Conservation (phyloP, 2,113 vertebrate genomes). For the Syngnathus typhle region DNA sequence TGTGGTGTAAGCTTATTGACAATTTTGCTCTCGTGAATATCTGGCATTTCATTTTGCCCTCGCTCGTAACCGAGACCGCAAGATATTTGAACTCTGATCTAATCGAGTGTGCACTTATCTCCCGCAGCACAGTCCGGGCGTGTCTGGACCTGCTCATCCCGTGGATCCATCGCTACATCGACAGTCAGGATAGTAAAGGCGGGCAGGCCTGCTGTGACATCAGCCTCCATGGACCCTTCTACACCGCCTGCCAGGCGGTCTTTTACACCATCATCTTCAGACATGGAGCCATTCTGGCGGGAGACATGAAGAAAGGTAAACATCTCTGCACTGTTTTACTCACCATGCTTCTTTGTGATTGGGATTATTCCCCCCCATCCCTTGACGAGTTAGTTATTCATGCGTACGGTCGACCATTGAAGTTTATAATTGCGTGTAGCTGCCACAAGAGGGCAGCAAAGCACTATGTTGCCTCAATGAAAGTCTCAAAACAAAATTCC, state of each 20-base stretch:
- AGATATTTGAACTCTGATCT: neutral
- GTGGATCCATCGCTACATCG: conserved; percentile 89
- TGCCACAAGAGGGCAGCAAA: no score
- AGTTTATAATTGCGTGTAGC: no score
- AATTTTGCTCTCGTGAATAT: neutral
- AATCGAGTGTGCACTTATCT: neutral
- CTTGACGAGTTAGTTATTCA: no score
- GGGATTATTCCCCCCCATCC: no score
- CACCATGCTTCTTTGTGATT: no score
- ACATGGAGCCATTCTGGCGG: conserved; percentile 81
- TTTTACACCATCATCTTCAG: conserved; percentile 90
- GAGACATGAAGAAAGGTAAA: conserved; percentile 84
- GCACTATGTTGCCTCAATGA: no score
- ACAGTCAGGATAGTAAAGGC: conserved; percentile 79
- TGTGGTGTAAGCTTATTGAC: conserved; percentile 74
- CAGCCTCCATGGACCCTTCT: conserved; percentile 87
- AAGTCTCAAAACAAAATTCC: no score
- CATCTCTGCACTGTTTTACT: neutral
- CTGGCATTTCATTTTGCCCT: no score
- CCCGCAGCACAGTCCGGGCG: conserved; percentile 82
- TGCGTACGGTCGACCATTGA: no score
- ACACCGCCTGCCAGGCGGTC: conserved; percentile 84
- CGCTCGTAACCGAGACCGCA: no score
- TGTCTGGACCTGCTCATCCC: conserved; percentile 87
- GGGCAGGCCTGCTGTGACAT: conserved; percentile 81